These are phyloP conservation scores for Cephalopachus bancanus DNA, from an alignment of 2,797 vertebrate species.

Conservation along the genomic window DNA sequence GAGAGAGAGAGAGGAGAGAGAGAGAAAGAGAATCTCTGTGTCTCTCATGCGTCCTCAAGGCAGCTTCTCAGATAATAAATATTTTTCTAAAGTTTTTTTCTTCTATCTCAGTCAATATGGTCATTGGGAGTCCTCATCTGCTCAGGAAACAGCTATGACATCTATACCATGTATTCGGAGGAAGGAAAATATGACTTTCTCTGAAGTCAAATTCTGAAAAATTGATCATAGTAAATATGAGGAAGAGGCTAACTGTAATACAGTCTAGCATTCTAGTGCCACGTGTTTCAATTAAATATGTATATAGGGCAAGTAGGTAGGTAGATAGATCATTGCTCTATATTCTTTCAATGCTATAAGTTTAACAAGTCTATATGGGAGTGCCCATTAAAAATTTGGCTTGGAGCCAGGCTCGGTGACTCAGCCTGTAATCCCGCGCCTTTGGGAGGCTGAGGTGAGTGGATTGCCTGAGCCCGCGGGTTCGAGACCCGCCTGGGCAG, in stretches of 20 bases:
- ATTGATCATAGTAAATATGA: not conserved
- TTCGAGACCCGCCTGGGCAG: no score
- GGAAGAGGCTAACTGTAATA: not conserved
- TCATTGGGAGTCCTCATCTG: not conserved
- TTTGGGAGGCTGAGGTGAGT: no score
- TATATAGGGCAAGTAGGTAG: not conserved
- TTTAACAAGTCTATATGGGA: not conserved
- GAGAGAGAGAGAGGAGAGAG: no score
- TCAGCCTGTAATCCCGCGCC: no score
- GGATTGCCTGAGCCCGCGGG: no score
- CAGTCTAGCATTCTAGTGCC: not conserved
- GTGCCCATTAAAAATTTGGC: not conserved
- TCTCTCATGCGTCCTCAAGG: not conserved
- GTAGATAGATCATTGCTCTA: not conserved
- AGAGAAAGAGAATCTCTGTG: not conserved
- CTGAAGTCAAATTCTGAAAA: not conserved
- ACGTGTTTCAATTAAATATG: not conserved
- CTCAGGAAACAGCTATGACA: not conserved
- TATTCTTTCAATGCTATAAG: not conserved
- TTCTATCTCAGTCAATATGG: not conserved
- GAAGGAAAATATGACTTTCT: not conserved
- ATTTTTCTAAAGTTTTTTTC: not conserved
- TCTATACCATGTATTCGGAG: not conserved
- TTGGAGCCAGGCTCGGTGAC: no score
- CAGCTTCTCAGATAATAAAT: conserved; percentile 12